Base-by-base conservation (phyloP, 2,888 invertebrate genomes). In the Crocallis elinguaria region DNA sequence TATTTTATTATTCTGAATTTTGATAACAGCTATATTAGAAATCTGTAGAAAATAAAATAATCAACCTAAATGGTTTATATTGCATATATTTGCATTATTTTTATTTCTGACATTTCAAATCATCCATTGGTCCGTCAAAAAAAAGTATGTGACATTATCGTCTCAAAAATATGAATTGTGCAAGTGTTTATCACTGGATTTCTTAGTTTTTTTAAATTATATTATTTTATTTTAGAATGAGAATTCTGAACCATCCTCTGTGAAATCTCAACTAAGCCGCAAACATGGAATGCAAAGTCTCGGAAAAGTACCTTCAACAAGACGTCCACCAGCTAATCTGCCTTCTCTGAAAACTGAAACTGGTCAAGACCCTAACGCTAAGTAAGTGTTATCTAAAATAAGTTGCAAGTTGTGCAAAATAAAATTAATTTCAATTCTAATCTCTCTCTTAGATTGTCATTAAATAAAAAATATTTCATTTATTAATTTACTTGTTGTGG, bases 211-310 rank as follows among this genome's bases (percentile, higher is more conserved):
- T n/a, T 29, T 29, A 4, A 0, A 11, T n/a, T n/a, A 5, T 2
- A 29, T 3, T 29, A 11, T 11, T 29, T 42, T 17, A 14, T 33
- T 43, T 7, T 75, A 96, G 96, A 96, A 96, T 84, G 96, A 96
- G 92, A 95, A 95, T 88, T 95, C 94, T 79, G 97, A 97, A 92
- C 96, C 96, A 82, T 95, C 96, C 81, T 95, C 95, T 88, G 96
- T 96, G 79, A 97, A 97, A 92, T 96, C 94, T 92, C 95, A 96
- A 93, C 94, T 96, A 92, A 95, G 96, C 87, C 97, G 97, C 92
- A 98, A 98, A 95, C 98, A 99, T 98, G 99, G 99, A 94, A 97
- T 99, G 96, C 99, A 99, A 96, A 96, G 96, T 93, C 95, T 99
- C 95, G 99, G 99, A 93, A 99, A 99, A 95, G 97, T 99, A 93